phyloP scores from a whole-genome alignment of 2,113 vertebrate species.

The Ptilorrhoa leucosticta region DNA sequence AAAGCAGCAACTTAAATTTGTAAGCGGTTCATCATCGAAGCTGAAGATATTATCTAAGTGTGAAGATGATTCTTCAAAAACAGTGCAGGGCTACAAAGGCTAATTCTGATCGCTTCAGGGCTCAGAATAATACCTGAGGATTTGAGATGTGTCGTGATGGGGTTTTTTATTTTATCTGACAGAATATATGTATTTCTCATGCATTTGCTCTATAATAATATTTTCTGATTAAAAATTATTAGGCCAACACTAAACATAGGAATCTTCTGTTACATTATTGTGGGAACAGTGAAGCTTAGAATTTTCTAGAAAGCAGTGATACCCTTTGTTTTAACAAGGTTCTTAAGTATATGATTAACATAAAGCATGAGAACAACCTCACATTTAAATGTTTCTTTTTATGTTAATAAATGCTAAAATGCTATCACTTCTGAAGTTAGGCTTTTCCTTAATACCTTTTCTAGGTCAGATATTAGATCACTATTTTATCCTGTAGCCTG shows the following conservation, averaged over 20 bases:
- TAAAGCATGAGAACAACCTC: background rate
- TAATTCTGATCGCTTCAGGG: background rate
- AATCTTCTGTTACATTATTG: background rate
- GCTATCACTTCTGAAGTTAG: background rate
- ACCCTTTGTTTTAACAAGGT: background rate
- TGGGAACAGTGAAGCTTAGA: background rate
- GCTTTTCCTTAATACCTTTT: background rate
- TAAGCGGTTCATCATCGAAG: fast-evolving
- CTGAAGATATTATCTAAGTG: background rate
- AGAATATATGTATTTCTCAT: background rate
- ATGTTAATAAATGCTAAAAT: background rate
- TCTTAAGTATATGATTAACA: background rate
- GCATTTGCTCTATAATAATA: background rate
- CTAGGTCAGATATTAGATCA: background rate
- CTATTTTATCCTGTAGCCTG: background rate
- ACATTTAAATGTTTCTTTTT: background rate
- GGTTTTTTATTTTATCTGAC: background rate
- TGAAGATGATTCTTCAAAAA: background rate
- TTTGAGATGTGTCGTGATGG: background rate
- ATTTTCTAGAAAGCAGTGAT: background rate
- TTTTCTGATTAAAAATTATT: background rate
- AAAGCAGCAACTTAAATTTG: background rate
- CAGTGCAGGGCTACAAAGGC: background rate
- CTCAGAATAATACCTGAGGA: background rate
- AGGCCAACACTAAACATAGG: background rate